Evolutionary conservation across 2,888 invertebrate genomes (phyloP), one percentile per base, ranked within the genome.

Genomic region (Iphiclides podalirius): DNA sequence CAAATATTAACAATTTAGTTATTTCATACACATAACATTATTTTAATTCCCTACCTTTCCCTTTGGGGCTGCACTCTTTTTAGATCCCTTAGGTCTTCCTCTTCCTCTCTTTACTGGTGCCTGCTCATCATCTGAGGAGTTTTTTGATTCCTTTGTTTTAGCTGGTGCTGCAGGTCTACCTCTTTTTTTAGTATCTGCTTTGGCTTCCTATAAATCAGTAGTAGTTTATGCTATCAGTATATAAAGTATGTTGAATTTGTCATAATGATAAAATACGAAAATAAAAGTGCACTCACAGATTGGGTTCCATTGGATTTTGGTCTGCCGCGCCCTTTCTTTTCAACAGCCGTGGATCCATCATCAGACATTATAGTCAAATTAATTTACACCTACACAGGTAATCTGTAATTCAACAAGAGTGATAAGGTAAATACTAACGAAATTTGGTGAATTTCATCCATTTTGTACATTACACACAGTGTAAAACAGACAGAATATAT

Each of bases 51-150:
- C 6, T 67, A 89, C 89, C 81, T 89, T 89, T 58, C 75, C 76
- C 61, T 86, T 89, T 38, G 68, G 68, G 52, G 78, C 82, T 57
- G 75, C 74, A 72, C 86, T 90, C 72, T 90, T 90, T 72, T 90
- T 90, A 15, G 90, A 79, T 28, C 90, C 90, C 62, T 90, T 90
- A 15, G 90, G 90, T 58, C 90, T 79, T 58, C 90, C 90, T 66
- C 90, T 73, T 14, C 90, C 90, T 68, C 90, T 74, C 76, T 90
- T 90, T 39, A 82, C 89, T 46, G 90, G 88, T 53, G 88, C 87
- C 53, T 87, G 89, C 61, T 90, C 90, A 68, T 88, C 88, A 66
- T 88, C 88, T 7, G 89, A 89, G 9, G 89, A 86, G 60, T 87
- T 87, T 52, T 89, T 80, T n/a, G 89, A 83, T 66, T 90, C 90